phyloP scores from a whole-genome alignment of 2,113 vertebrate species.

The Canis aureus region DNA sequence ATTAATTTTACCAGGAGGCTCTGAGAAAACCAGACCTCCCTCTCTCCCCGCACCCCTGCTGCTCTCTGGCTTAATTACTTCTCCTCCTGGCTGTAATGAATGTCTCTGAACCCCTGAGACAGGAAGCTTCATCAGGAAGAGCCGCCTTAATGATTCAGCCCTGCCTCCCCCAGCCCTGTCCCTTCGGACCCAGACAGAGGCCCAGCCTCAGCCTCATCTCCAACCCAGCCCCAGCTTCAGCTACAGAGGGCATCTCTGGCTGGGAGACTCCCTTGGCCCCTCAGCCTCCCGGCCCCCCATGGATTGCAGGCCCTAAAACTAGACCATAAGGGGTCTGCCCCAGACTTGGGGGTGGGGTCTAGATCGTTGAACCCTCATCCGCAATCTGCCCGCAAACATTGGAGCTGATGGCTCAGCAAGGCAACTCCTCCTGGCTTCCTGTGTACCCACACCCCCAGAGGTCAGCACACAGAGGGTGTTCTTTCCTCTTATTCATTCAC shows the following conservation, averaged over 20 bases:
- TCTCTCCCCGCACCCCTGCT: background rate
- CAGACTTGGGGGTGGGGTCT: background rate
- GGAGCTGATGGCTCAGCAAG: background rate
- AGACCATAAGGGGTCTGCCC: background rate
- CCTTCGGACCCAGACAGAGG: background rate
- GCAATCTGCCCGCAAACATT: background rate
- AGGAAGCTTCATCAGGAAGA: background rate
- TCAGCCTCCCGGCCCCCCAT: background rate
- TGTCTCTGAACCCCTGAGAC: constrained; percentile 42
- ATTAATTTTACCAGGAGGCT: background rate
- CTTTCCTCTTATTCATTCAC: background rate
- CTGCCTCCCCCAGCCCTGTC: background rate
- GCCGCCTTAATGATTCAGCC: background rate
- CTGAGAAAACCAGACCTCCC: background rate
- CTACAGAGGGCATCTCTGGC: background rate
- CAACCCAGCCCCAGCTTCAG: background rate
- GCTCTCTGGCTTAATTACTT: constrained; percentile 71
- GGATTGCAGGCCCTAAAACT: background rate
- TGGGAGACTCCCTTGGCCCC: background rate
- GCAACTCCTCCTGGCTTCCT: background rate
- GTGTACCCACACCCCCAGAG: accelerated
- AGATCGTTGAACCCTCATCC: background rate
- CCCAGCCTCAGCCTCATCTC: background rate
- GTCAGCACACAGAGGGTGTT: background rate
- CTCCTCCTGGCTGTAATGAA: constrained; percentile 57